Evolutionary conservation across 2,888 invertebrate genomes (phyloP).

Genomic region (Papilio gigon): DNA sequence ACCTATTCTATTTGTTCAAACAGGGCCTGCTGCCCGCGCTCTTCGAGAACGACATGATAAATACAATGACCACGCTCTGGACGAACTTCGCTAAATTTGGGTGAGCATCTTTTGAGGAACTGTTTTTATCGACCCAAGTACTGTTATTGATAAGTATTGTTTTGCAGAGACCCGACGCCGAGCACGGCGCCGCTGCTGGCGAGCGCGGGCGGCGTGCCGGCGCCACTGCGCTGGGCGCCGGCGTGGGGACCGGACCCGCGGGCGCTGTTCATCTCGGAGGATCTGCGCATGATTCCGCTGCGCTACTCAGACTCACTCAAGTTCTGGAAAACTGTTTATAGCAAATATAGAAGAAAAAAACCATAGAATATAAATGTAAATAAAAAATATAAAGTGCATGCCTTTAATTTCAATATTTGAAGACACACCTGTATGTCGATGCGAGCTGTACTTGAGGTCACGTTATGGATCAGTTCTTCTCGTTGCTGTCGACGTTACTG

Average conservation of each 20-base stretch:
- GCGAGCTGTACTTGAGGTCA: too few relatives aligned
- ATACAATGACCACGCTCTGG: constrained; percentile 65
- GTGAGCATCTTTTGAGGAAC: constrained; percentile 48
- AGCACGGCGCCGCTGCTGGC: constrained; percentile 50
- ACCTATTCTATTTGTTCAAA: constrained; percentile 68
- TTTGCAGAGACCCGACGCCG: constrained; percentile 66
- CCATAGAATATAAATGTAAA: constrained; percentile 16
- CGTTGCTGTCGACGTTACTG: too few relatives aligned
- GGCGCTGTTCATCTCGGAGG: constrained; percentile 56
- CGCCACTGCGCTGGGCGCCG: constrained; percentile 57
- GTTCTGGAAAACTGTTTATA: constrained; percentile 57
- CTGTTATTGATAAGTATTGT: background rate
- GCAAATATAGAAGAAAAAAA: constrained; percentile 60
- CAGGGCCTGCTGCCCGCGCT: constrained; percentile 52
- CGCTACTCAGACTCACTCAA: constrained; percentile 55
- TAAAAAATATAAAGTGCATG: too few relatives aligned
- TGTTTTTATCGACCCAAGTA: background rate
- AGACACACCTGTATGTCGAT: too few relatives aligned
- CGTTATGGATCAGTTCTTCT: too few relatives aligned
- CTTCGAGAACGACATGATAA: constrained; percentile 63
- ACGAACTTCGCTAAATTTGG: constrained; percentile 73
- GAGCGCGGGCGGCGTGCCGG: constrained; percentile 47
- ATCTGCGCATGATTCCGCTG: constrained; percentile 53
- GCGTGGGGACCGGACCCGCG: constrained; percentile 49
- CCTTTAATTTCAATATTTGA: too few relatives aligned